Conservation (phyloP, 2,797 vertebrate species). For the Cossypha heuglini region DNA sequence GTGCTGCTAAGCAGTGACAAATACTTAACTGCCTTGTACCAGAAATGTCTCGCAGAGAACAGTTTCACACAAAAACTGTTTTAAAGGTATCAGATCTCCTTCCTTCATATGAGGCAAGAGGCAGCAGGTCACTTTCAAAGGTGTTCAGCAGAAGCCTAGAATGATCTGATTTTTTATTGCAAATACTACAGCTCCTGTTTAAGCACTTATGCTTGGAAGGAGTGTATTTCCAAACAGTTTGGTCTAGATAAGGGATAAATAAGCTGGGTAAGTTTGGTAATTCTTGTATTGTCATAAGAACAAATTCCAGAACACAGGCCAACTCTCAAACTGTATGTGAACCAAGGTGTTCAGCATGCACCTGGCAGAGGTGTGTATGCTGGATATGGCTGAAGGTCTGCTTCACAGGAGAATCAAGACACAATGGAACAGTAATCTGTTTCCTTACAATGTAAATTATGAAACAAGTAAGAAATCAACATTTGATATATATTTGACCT, state of each 20-base stretch:
- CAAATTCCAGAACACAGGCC: not conserved
- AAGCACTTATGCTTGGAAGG: not conserved
- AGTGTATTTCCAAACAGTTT: not conserved
- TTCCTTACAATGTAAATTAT: not conserved
- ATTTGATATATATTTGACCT: not conserved
- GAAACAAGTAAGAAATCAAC: not conserved
- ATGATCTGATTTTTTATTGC: not conserved
- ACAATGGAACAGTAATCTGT: not conserved
- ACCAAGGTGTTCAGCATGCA: not conserved
- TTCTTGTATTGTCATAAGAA: not conserved
- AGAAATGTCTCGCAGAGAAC: not conserved
- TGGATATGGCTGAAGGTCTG: not conserved
- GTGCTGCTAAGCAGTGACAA: not conserved
- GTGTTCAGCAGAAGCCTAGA: not conserved
- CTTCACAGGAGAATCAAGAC: not conserved
- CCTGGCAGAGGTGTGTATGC: not conserved
- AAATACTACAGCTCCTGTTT: not conserved
- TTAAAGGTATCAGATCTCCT: not conserved
- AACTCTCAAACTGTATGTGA: not conserved
- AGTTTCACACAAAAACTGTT: not conserved
- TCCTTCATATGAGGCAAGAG: not conserved
- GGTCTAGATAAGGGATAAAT: not conserved
- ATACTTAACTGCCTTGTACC: not conserved
- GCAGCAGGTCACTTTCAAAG: not conserved
- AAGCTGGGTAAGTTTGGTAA: not conserved